Evolutionary conservation across 2,888 invertebrate genomes (phyloP).

Genomic region (Heliconius erato): DNA sequence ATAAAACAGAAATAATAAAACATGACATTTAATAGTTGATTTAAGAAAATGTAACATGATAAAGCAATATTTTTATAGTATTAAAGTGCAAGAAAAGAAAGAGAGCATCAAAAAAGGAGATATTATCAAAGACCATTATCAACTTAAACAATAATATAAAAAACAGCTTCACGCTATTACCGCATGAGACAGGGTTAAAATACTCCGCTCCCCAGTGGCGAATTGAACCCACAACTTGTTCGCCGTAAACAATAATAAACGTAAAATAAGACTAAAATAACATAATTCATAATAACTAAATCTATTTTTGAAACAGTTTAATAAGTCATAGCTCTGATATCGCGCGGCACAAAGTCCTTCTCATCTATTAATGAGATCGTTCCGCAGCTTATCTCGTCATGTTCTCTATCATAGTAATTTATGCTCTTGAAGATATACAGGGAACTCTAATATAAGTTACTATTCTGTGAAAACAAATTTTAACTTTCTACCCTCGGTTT

Average conservation of each 20-base stretch:
- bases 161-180: too few relatives aligned
- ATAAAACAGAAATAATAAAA: too few relatives aligned
- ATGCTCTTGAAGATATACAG: conserved; percentile 23
- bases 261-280: not conserved
- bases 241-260: not conserved
- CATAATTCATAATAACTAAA: not conserved
- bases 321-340: conserved; percentile 29
- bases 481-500: conserved; percentile 13
- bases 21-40: too few relatives aligned
- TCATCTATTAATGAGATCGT: conserved; percentile 38
- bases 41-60: too few relatives aligned
- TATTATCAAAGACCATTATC: not conserved
- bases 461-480: conserved; percentile 21
- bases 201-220: too few relatives aligned
- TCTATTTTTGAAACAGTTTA: conserved; percentile 32
- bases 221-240: too few relatives aligned
- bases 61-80: too few relatives aligned
- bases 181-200: too few relatives aligned
- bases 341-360: conserved; percentile 18
- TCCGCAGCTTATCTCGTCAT: conserved; percentile 35
- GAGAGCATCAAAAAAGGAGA: too few relatives aligned
- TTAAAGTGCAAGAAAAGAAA: too few relatives aligned
- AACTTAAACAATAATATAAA: not conserved
- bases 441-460: conserved; percentile 30
- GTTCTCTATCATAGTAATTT: conserved; percentile 36